These are phyloP conservation scores for Leptogaster cylindrica DNA, from an alignment of 2,888 invertebrate species.

Conservation along the genomic window DNA sequence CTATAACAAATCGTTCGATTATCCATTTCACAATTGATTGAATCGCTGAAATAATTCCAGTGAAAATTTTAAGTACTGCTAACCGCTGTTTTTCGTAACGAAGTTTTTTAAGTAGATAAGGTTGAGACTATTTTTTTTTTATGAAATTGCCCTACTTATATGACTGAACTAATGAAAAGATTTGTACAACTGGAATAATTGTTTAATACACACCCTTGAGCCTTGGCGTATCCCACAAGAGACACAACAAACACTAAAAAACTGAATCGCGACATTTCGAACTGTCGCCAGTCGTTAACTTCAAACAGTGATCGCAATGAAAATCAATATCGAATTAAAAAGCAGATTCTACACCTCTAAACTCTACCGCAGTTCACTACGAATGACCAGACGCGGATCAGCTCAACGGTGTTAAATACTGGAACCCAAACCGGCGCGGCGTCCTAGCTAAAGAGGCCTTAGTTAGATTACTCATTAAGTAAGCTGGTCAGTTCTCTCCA, in stretches of 20 bases:
- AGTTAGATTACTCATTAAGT: background rate
- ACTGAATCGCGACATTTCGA: constrained; percentile 24
- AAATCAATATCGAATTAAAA: too few species aligned
- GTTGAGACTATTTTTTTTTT: background rate
- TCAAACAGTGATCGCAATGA: background rate
- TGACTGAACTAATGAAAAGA: too few species aligned
- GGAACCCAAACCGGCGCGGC: too few species aligned
- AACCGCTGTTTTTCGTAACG: background rate
- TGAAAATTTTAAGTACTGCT: background rate
- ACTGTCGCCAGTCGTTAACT: background rate
- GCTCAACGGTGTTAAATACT: constrained; percentile 20
- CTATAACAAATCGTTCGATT: too few species aligned
- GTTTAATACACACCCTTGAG: constrained; percentile 27
- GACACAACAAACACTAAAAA: constrained; percentile 15
- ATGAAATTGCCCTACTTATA: background rate
- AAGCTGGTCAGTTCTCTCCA: background rate
- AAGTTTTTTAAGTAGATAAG: background rate
- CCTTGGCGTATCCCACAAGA: constrained; percentile 15
- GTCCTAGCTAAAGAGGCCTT: too few species aligned
- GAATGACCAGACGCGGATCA: background rate
- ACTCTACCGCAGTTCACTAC: constrained; percentile 1
- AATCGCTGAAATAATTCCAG: background rate
- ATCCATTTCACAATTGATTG: background rate
- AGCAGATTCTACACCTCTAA: background rate
- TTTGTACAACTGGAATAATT: too few species aligned